Evolutionary conservation across 1,140 invertebrate species (phyloP), one percentile per base, ranked within the genome.

Genomic region (Nomia melanderi): DNA sequence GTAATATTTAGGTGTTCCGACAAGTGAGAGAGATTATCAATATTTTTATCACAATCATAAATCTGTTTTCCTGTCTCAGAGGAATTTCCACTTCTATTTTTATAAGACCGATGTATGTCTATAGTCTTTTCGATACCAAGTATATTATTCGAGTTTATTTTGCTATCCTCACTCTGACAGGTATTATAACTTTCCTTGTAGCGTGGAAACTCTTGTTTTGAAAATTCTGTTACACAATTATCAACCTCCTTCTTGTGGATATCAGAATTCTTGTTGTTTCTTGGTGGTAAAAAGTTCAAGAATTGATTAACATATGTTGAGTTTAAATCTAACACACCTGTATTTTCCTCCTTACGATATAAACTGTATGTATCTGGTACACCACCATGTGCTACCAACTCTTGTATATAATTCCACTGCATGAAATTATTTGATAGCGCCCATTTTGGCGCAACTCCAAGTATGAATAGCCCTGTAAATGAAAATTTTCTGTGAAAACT

Each of bases 391-490:
- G 88, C 83, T 90, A 91, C 77, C 82, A 89, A 83, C 79, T 88
- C 85, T 83, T 77, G 81, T 56, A 81, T 77, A 73, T 83, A 74
- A 77, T 87, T 81, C 84, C 87, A 87, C 78, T 84, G 74, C 60
- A 81, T 79, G 65, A 79, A 85, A 87, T 82, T 76, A 59, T 87
- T 79, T 84, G 87, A 78, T 78, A 88, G 87, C 87, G 89, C 91
- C 91, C 90, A 90, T 82, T 86, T 81, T 71, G 90, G 87, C 85
- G 90, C 88, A 74, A 84, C 84, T 87, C 77, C 87, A 87, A 82
- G 77, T 84, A 83, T 78, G 78, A 77, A 77, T 80, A 83, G 81
- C 83, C 90, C 90, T 91, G 71, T 8, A 88, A 88, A 76, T 23
- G 60, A 73, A 74, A 41, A 65, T 54, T 66, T 25, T 11, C n/a